Evolutionary conservation across 2,888 invertebrate species (phyloP), one percentile per base, ranked within the genome.

Genomic region (Sarcophaga caerulescens): DNA sequence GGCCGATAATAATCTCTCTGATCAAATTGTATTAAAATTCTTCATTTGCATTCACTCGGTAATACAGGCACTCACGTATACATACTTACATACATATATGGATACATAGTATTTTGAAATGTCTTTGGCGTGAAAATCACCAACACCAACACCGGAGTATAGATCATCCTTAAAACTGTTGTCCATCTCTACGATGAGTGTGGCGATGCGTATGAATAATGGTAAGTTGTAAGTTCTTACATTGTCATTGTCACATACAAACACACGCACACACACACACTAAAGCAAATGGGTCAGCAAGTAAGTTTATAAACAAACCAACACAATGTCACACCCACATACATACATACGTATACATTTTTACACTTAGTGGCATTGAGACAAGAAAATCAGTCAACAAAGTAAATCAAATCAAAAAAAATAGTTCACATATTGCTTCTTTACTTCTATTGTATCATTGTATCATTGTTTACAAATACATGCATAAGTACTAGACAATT

Each of bases 151-250:
- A 52, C 4, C 17, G 4, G 52, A 52, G 14, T 52, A 52, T 52
- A 52, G 52, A 52, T 52, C 52, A 52, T 23, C 12, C 65, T 17
- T 70, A 59, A 69, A 71, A 59, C 69, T 75, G 74, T 63, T 70
- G 73, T 57, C 73, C 75, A 74, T 71, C 74, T 75, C 81, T 83
- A 86, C 75, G 86, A 86, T 86, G 86, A 86, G 86, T 81, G 86
- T 86, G 66, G 86, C 86, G 84, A 84, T 86, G 86, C 86, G 84
- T 86, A 84, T 86, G 73, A 86, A 86, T 84, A 86, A 86, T 66
- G 86, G 86, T 86, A 70, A 86, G 86, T 86, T 14, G 17, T 52
- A 8, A 8, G 35, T 35, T 35, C 35, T 35, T 35, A n/a, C n/a
- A 35, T 35, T 35, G 35, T 10, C 35, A 35, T 35, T 35, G 35